These are phyloP conservation scores for Mormyrus iriodes DNA, from an alignment of 2,113 vertebrate genomes.

Conservation along the genomic window DNA sequence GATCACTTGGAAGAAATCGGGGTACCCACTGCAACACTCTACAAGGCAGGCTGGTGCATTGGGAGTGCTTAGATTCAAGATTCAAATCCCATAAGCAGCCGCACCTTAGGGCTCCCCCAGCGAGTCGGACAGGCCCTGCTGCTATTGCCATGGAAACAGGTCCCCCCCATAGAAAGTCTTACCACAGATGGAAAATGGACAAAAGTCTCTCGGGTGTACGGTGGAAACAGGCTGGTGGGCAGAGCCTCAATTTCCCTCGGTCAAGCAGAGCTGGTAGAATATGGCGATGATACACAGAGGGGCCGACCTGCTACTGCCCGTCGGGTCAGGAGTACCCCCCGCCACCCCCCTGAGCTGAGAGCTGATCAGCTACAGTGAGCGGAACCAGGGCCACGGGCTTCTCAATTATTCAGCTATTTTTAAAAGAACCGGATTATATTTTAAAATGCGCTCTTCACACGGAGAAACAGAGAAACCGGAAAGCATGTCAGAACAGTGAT, in stretches of 20 bases:
- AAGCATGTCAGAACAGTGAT: neutral
- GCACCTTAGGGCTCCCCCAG: neutral
- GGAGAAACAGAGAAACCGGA: neutral
- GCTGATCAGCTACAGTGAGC: neutral
- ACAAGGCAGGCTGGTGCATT: neutral
- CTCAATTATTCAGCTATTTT: neutral
- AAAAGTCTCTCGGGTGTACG: neutral
- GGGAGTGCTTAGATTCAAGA: neutral
- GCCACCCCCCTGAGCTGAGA: neutral
- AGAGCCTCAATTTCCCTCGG: neutral
- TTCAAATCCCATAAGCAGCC: neutral
- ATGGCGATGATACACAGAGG: neutral
- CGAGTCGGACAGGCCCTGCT: neutral
- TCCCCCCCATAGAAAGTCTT: neutral
- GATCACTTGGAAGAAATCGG: neutral
- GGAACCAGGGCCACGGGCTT: neutral
- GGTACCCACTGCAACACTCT: neutral
- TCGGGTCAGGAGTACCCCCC: neutral
- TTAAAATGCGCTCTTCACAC: neutral
- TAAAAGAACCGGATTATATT: neutral
- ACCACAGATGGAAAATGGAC: constrained; percentile 10
- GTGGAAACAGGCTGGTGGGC: constrained; percentile 7
- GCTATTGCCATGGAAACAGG: constrained; percentile 4
- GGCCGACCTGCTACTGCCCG: neutral
- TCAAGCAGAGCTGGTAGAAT: neutral